Conservation (phyloP, 2,797 vertebrate genomes). For the Tangara arthus region DNA sequence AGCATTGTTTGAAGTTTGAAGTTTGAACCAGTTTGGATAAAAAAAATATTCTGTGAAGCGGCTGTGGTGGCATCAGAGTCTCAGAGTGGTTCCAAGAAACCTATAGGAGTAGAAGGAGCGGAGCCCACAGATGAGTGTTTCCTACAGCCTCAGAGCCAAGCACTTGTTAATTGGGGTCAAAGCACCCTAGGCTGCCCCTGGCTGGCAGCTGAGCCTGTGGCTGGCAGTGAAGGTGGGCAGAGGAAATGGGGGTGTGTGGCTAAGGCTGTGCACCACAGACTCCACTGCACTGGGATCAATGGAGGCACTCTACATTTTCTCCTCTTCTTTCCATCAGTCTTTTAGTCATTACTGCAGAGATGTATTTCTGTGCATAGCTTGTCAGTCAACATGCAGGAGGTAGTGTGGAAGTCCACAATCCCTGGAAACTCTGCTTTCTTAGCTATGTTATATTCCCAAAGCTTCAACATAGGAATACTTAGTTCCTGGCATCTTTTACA, state of each 20-base stretch:
- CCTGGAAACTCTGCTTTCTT: not conserved
- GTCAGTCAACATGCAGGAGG: not conserved
- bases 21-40: not conserved
- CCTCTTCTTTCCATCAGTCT: not conserved
- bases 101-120: not conserved
- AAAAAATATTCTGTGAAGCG: not conserved
- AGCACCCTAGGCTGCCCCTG: not conserved
- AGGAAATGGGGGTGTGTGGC: rapidly evolving
- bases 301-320: rapidly evolving
- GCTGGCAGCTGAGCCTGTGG: not conserved
- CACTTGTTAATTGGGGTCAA: not conserved
- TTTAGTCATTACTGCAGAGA: not conserved
- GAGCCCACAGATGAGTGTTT: not conserved
- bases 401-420: not conserved
- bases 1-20: not conserved
- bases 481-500: not conserved
- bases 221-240: not conserved
- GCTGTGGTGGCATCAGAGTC: not conserved
- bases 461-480: not conserved
- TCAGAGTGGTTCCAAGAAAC: not conserved
- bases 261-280: not conserved
- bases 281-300: rapidly evolving
- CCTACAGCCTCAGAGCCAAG: not conserved
- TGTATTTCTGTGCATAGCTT: not conserved
- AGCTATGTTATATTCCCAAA: not conserved